These are phyloP conservation scores for Phoxinus phoxinus DNA, from an alignment of 2,113 vertebrate species.

Conservation along the genomic window DNA sequence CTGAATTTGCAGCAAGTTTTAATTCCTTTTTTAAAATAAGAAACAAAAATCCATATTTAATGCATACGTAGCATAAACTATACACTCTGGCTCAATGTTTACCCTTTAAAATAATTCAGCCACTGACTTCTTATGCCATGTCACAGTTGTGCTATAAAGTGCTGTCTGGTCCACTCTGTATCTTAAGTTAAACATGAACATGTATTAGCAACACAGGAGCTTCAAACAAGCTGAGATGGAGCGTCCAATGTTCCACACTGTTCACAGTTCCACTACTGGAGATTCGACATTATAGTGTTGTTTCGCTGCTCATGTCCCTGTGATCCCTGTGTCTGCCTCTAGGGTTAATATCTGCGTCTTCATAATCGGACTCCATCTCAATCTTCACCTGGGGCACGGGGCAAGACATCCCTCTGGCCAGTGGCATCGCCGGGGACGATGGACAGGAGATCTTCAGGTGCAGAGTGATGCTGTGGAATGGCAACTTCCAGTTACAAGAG, in stretches of 20 bases:
- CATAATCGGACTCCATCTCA: conserved; percentile 93
- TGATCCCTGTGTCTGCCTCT: conserved; percentile 57
- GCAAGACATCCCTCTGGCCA: conserved; percentile 78
- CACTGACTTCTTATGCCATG: neutral
- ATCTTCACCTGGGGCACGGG: conserved; percentile 94
- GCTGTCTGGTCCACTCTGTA: neutral
- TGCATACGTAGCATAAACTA: neutral
- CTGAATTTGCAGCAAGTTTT: neutral
- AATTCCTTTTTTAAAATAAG: neutral
- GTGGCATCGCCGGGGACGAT: conserved; percentile 82
- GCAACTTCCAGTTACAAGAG: conserved; percentile 71
- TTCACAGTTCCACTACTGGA: neutral
- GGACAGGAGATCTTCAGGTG: conserved; percentile 98
- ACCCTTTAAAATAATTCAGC: neutral
- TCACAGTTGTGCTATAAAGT: neutral
- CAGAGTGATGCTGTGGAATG: conserved; percentile 87
- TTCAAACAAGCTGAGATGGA: neutral
- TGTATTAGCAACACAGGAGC: neutral
- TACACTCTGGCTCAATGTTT: neutral
- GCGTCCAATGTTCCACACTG: neutral
- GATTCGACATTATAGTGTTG: conserved; percentile 78
- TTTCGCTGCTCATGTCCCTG: conserved; percentile 85
- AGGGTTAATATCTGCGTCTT: conserved; percentile 82
- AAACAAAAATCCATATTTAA: neutral
- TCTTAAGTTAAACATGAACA: conserved; percentile 8